Evolutionary conservation across 2,888 invertebrate species (phyloP), one percentile per base, ranked within the genome.

Genomic region (Ormia ochracea): DNA sequence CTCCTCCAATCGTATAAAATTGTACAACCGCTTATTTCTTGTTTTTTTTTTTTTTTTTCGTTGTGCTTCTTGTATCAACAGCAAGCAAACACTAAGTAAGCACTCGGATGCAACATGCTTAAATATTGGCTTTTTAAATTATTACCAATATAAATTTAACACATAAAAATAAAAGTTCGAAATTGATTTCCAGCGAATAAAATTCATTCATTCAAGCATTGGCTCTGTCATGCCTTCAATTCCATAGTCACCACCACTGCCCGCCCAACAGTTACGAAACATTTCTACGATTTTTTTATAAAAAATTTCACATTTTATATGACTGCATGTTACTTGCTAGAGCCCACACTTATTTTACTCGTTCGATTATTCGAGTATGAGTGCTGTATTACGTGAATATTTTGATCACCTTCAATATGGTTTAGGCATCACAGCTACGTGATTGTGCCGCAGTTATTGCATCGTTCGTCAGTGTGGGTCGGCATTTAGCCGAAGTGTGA

Each of bases 111-210:
- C 7, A 36, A 0, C 33, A 14, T 26, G 17, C 56, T 38, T n/a
- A 48, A 31, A 36, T 48, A 54, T 74, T 72, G 76, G 72, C 36
- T 56, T 68, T 58, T 76, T 68, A 80, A 80, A 69, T 76, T 76
- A 80, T 80, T 80, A 63, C 76, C 80, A 72, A 72, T 76, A 80
- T 72, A 80, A 72, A 80, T 80, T 75, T 76, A 75, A 77, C 41
- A 73, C 63, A 74, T 65, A 69, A 81, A 68, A 81, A 81, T 66
- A 69, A 81, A 81, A 74, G 65, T 81, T 81, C 41, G 69, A 70
- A 78, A 74, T 70, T 78, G 73, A 69, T 70, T 74, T 77, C 12
- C 61, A 66, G 52, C 63, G 33, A 31, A 28, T 4, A 21, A 54
- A 26, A 33, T 70, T 65, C 63, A 76, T 45, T 52, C 59, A 63